Conservation (phyloP, 2,888 invertebrate genomes). For the Lymantria dispar region DNA sequence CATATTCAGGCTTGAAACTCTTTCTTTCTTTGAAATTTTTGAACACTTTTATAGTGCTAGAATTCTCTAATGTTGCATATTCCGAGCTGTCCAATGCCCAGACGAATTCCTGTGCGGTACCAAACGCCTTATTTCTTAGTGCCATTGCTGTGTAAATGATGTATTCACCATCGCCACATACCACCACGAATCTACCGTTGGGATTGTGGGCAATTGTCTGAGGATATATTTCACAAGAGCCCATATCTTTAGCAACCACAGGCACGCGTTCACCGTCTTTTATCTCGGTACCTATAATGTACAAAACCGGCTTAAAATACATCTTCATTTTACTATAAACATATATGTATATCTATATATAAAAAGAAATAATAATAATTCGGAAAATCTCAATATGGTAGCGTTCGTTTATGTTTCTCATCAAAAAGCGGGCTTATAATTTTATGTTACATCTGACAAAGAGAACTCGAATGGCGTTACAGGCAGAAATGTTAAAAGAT, state of each 20-base stretch:
- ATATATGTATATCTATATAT: too few relatives aligned
- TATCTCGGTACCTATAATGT: conserved; percentile 82
- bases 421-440: too few relatives aligned
- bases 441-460: too few relatives aligned
- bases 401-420: too few relatives aligned
- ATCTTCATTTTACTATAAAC: too few relatives aligned
- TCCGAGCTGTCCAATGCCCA: conserved; percentile 99
- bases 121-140: conserved; percentile 98
- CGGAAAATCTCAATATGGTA: too few relatives aligned
- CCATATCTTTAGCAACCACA: conserved; percentile 98
- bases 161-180: conserved; percentile 99
- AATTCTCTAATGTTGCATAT: conserved; percentile 94
- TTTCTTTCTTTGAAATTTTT: conserved; percentile 99
- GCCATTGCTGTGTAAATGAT: conserved; percentile 99
- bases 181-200: conserved; percentile 95
- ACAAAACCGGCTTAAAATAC: not conserved
- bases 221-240: conserved; percentile 99
- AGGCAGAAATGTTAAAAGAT: too few relatives aligned
- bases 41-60: conserved; percentile 95
- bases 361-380: too few relatives aligned
- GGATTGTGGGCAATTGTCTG: conserved; percentile 99
- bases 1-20: conserved; percentile 97
- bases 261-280: conserved; percentile 97
- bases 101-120: conserved; percentile 98
- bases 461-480: too few relatives aligned